Conservation (phyloP, 2,888 invertebrate genomes). For the Netelia melanura region DNA sequence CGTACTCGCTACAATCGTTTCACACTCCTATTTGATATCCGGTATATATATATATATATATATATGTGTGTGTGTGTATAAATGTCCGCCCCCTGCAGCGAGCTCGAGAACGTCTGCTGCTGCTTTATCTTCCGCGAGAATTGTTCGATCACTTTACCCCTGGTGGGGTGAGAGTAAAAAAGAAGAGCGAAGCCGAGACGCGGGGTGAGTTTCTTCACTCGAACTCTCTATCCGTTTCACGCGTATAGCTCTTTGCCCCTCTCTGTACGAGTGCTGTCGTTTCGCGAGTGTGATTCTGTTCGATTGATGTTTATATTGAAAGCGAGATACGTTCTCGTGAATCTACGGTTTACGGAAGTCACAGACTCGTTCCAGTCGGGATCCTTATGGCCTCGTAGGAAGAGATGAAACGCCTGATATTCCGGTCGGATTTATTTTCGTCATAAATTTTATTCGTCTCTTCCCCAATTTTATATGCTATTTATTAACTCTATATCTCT, state of each 20-base stretch:
- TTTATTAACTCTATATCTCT: neutral
- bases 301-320: conserved; percentile 58
- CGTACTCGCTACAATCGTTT: conserved; percentile 56
- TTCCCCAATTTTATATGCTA: neutral
- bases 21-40: conserved; percentile 61
- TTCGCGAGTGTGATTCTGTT: conserved; percentile 45
- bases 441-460: conserved; percentile 16
- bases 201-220: conserved; percentile 13
- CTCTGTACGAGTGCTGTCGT: conserved; percentile 53
- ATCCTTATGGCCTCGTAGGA: conserved; percentile 45
- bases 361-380: conserved; percentile 47
- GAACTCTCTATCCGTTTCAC: conserved; percentile 17
- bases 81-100: neutral
- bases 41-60: conserved; percentile 36
- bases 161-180: conserved; percentile 6
- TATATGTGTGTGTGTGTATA: neutral
- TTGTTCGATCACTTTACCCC: conserved; percentile 68
- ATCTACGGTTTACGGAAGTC: conserved; percentile 54
- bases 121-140: conserved; percentile 69
- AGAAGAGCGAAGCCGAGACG: conserved; percentile 5
- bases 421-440: conserved; percentile 43
- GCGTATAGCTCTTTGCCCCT: neutral
- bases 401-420: conserved; percentile 36
- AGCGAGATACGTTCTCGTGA: conserved; percentile 60
- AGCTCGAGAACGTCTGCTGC: conserved; percentile 62